These are phyloP conservation scores for Troides helena DNA, from an alignment of 2,888 invertebrate genomes.

Conservation along the genomic window DNA sequence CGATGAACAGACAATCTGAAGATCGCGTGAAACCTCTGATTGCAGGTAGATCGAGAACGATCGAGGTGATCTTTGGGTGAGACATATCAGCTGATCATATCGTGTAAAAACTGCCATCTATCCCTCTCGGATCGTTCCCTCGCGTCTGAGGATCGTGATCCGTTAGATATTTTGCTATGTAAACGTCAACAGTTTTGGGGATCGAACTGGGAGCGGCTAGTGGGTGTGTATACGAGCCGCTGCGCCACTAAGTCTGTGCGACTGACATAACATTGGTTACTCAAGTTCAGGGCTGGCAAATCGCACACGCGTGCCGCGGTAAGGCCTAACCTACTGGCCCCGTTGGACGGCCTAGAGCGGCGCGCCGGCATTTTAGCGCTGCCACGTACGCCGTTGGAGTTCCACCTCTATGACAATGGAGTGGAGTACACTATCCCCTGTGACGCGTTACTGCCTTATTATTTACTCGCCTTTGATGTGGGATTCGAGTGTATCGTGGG, in stretches of 20 bases:
- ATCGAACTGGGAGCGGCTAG: too few relatives aligned
- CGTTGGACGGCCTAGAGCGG: constrained; percentile 38
- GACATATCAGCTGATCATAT: too few relatives aligned
- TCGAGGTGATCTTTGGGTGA: too few relatives aligned
- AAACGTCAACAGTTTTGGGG: too few relatives aligned
- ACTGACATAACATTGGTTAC: constrained; percentile 19
- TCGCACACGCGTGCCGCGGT: constrained; percentile 8
- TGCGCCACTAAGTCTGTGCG: not conserved
- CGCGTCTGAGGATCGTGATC: too few relatives aligned
- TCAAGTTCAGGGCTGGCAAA: constrained; percentile 25
- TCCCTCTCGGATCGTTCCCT: too few relatives aligned
- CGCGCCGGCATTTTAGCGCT: constrained; percentile 32
- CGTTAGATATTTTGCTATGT: too few relatives aligned
- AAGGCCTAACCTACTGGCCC: constrained; percentile 48
- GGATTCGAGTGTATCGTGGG: constrained; percentile 17
- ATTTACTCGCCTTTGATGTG: constrained; percentile 14
- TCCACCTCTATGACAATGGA: not conserved
- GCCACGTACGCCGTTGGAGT: not conserved
- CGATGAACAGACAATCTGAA: too few relatives aligned
- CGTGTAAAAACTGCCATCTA: too few relatives aligned
- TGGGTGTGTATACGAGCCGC: not conserved
- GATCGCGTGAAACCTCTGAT: too few relatives aligned
- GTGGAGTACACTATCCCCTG: not conserved
- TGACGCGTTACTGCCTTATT: constrained; percentile 8
- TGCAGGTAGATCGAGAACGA: too few relatives aligned